Evolutionary conservation across 2,888 invertebrate genomes (phyloP).

Genomic region (Petrolisthes manimaculis): DNA sequence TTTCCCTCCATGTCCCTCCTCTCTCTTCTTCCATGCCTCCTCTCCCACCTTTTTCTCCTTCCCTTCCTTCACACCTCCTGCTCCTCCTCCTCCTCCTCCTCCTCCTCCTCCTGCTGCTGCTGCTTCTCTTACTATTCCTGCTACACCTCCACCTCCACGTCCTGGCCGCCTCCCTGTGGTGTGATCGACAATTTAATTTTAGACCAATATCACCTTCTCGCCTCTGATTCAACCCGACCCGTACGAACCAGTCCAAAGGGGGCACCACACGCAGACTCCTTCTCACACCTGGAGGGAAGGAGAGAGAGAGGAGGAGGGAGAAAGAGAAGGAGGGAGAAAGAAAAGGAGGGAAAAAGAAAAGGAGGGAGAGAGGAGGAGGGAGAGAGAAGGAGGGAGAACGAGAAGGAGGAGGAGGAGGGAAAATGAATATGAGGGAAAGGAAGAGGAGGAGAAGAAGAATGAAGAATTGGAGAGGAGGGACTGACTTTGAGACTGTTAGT

Average conservation of each 20-base stretch:
- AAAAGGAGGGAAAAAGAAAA: no score
- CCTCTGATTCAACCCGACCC: conserved; percentile 5
- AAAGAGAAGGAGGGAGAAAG: neutral
- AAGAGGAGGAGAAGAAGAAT: no score
- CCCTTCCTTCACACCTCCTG: neutral
- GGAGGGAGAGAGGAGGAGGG: no score
- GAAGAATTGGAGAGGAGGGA: no score
- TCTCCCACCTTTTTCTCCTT: neutral
- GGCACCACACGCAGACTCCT: no score
- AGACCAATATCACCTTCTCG: conserved; percentile 8
- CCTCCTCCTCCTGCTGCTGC: conserved; percentile 15
- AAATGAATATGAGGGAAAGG: no score
- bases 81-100: conserved; percentile 18
- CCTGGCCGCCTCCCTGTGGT: neutral
- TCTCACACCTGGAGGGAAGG: neutral
- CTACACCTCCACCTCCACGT: conserved; percentile 13
- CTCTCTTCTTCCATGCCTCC: no score
- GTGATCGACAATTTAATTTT: conserved; percentile 16
- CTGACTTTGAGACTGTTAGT: no score
- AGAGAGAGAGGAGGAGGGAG: neutral
- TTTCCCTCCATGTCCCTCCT: neutral
- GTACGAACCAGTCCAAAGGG: neutral
- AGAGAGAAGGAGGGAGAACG: no score
- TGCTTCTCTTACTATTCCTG: conserved; percentile 8
- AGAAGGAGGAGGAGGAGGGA: no score